These are phyloP conservation scores for Lycaon pictus DNA, from an alignment of 2,113 vertebrate genomes.

Conservation along the genomic window DNA sequence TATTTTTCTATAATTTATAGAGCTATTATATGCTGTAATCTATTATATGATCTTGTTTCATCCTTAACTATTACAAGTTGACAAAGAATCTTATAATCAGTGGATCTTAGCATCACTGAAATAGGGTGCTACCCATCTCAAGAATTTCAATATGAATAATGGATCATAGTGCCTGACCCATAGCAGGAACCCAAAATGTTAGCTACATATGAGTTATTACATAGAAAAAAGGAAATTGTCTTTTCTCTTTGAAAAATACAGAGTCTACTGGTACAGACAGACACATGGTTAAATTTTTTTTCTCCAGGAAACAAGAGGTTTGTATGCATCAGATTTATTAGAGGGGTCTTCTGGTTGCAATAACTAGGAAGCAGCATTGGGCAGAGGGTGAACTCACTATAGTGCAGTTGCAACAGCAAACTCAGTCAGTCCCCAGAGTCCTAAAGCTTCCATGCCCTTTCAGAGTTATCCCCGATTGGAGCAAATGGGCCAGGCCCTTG, in stretches of 20 bases:
- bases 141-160: slow-evolving; percentile 22
- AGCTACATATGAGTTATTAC: background rate
- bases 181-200: background rate
- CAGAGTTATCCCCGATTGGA: background rate
- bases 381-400: background rate
- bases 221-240: background rate
- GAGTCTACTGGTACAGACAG: background rate
- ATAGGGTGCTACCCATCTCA: background rate
- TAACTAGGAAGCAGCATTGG: background rate
- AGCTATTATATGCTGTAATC: background rate
- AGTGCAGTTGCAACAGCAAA: background rate
- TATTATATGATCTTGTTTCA: background rate
- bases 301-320: background rate
- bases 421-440: background rate
- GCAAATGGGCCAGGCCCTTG: slow-evolving; percentile 27
- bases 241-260: background rate
- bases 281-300: background rate
- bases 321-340: background rate
- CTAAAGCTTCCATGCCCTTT: background rate
- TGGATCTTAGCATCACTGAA: background rate
- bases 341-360: background rate
- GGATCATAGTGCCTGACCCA: background rate
- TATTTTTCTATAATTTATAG: background rate
- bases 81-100: background rate
- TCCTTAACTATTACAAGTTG: slow-evolving; percentile 36